phyloP scores from a whole-genome alignment of 1,140 invertebrate species.

The Saxidomus purpurata region DNA sequence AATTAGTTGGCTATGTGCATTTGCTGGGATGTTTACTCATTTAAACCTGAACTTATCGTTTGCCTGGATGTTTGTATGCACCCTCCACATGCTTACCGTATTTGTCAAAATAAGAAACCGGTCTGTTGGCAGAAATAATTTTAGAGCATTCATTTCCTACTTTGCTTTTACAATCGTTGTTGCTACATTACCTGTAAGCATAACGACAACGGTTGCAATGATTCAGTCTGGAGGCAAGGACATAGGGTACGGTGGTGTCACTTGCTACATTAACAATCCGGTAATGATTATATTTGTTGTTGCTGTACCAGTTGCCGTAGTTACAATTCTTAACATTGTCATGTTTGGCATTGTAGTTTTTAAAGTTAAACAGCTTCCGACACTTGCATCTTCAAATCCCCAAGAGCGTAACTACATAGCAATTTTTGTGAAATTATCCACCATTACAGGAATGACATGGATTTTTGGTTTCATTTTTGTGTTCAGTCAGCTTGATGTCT shows the following conservation, averaged over 20 bases:
- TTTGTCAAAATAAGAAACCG: slow-evolving; percentile 70
- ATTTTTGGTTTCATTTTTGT: slow-evolving; percentile 54
- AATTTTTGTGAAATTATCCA: slow-evolving; percentile 53
- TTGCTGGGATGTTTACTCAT: slow-evolving; percentile 93
- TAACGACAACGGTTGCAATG: background rate
- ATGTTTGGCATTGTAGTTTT: slow-evolving; percentile 39
- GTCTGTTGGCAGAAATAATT: background rate
- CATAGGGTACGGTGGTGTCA: slow-evolving; percentile 31
- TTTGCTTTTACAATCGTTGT: background rate
- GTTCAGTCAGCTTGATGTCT: background rate
- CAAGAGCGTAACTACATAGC: slow-evolving; percentile 24
- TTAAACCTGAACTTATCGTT: slow-evolving; percentile 97
- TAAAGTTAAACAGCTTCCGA: background rate
- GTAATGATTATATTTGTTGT: background rate
- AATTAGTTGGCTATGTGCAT: slow-evolving; percentile 79
- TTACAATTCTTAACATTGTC: slow-evolving; percentile 14
- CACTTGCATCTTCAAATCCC: background rate
- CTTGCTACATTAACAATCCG: slow-evolving; percentile 32
- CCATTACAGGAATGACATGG: slow-evolving; percentile 58
- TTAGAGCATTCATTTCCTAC: background rate
- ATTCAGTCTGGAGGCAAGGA: background rate
- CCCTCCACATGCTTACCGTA: slow-evolving; percentile 88
- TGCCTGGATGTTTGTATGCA: slow-evolving; percentile 98
- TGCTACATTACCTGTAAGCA: background rate
- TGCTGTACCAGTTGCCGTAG: slow-evolving; percentile 45